These are phyloP conservation scores for Danio jaintianensis DNA, from an alignment of 2,797 vertebrate species.

Conservation along the genomic window DNA sequence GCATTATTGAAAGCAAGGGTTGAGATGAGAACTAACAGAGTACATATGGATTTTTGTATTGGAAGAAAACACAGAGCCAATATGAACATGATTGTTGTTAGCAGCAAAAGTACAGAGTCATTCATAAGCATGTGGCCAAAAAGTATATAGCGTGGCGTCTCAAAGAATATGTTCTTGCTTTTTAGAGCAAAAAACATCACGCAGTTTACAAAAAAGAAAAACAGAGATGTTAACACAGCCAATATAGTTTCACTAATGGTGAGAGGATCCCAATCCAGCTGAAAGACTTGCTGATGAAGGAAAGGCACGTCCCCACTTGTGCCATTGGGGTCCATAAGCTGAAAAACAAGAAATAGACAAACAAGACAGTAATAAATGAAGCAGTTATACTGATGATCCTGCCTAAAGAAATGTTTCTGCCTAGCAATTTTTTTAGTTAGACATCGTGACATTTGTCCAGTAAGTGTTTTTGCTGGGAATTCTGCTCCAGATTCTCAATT, in stretches of 20 bases:
- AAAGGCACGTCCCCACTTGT: slow-evolving; percentile 23
- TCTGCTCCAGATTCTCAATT: neutral
- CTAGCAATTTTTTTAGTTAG: neutral
- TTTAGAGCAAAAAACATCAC: slow-evolving; percentile 63
- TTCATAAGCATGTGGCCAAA: slow-evolving; percentile 64
- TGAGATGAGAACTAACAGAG: slow-evolving; percentile 32
- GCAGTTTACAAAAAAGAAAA: slow-evolving; percentile 69
- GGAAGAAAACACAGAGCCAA: slow-evolving; percentile 20
- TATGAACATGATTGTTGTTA: slow-evolving; percentile 52
- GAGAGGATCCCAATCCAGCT: slow-evolving; percentile 35
- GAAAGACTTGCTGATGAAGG: slow-evolving; percentile 45
- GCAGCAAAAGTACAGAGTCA: slow-evolving; percentile 64
- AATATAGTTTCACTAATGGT: slow-evolving; percentile 34
- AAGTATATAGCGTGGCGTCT: slow-evolving; percentile 69
- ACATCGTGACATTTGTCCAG: neutral
- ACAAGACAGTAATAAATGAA: neutral
- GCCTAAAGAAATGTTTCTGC: neutral
- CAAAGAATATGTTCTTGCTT: slow-evolving; percentile 65
- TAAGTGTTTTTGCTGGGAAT: neutral
- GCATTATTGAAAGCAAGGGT: slow-evolving; percentile 51
- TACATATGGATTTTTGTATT: slow-evolving; percentile 62
- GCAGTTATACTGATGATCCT: neutral
- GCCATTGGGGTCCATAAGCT: slow-evolving; percentile 49
- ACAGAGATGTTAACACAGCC: slow-evolving; percentile 42
- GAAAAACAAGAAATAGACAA: slow-evolving; percentile 6